These are phyloP conservation scores for Prenolepis imparis DNA, from an alignment of 2,888 invertebrate genomes.

Conservation along the genomic window DNA sequence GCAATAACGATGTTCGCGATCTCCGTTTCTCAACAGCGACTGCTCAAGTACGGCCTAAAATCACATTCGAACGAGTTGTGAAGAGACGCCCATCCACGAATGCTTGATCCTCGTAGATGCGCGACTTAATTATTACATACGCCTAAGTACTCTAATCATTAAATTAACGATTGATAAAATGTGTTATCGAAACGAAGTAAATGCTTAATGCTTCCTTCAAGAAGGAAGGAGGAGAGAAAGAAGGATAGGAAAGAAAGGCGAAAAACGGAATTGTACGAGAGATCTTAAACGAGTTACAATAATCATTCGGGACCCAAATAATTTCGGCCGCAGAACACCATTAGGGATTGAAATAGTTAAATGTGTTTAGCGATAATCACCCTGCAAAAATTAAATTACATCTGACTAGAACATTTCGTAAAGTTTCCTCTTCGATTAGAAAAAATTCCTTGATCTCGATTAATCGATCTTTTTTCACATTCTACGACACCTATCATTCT, in stretches of 20 bases:
- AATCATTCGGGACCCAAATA: conserved; percentile 78
- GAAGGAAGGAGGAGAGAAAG: background rate
- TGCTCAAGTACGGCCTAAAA: conserved; percentile 73
- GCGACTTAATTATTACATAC: conserved; percentile 43
- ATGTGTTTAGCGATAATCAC: conserved; percentile 38
- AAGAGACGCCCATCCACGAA: conserved; percentile 46
- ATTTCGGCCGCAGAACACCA: conserved; percentile 70
- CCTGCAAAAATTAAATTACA: background rate
- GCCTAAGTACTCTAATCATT: conserved; percentile 37
- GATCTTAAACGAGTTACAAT: conserved; percentile 71
- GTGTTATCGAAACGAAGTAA: conserved; percentile 21
- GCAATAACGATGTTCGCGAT: conserved; percentile 24
- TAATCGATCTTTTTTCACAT: conserved; percentile 4
- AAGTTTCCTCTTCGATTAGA: conserved; percentile 18
- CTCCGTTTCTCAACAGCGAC: conserved; percentile 50
- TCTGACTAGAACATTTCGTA: conserved; percentile 9
- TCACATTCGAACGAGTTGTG: conserved; percentile 28
- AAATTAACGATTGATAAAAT: conserved; percentile 29
- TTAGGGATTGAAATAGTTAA: conserved; percentile 52
- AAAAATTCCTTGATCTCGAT: background rate
- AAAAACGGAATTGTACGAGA: conserved; percentile 40
- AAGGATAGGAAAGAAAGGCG: conserved; percentile 20
- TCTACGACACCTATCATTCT: conserved; percentile 17
- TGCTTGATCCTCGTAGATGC: conserved; percentile 60
- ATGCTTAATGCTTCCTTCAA: background rate